Percentiles rank a stretch among this genome's conserved stretches.
Evolutionary conservation across 2,113 vertebrate genomes (phyloP).

Genomic region (Grus americana): DNA sequence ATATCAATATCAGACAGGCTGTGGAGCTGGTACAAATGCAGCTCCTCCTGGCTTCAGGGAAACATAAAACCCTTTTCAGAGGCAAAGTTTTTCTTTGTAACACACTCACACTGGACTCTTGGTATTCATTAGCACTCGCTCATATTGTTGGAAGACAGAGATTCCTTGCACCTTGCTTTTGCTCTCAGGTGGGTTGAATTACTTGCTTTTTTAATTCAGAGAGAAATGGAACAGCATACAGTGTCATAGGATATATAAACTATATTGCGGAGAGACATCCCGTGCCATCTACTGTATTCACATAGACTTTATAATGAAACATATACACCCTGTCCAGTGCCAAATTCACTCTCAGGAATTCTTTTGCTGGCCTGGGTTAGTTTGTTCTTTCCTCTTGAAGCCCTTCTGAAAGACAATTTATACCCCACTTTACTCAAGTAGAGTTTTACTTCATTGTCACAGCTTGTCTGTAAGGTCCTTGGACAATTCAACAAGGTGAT

Average conservation of each 20-base stretch:
- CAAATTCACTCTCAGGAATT: not conserved
- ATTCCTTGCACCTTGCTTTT: constrained; percentile 22
- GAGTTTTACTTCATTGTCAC: not conserved
- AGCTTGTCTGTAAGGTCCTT: not conserved
- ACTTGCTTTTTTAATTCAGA: not conserved
- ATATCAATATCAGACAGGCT: constrained; percentile 17
- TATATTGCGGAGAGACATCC: not conserved
- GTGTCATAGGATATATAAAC: not conserved
- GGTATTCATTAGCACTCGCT: constrained; percentile 34
- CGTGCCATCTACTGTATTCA: not conserved
- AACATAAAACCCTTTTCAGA: constrained; percentile 54
- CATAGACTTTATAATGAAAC: not conserved
- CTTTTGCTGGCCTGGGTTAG: not conserved
- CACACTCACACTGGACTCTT: not conserved
- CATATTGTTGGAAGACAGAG: not conserved
- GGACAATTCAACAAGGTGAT: not conserved
- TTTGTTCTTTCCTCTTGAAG: not conserved
- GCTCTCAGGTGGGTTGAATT: constrained; percentile 27
- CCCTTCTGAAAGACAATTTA: not conserved
- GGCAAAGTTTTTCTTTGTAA: constrained; percentile 35
- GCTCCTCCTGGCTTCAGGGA: constrained; percentile 42
- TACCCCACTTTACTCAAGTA: not conserved
- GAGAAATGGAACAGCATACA: not conserved
- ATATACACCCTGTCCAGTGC: not conserved
- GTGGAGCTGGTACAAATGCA: constrained; percentile 22